Percentiles rank a stretch among this genome's conserved stretches.
Conservation (phyloP, 2,797 vertebrate genomes). For the Nannoperca australis region DNA sequence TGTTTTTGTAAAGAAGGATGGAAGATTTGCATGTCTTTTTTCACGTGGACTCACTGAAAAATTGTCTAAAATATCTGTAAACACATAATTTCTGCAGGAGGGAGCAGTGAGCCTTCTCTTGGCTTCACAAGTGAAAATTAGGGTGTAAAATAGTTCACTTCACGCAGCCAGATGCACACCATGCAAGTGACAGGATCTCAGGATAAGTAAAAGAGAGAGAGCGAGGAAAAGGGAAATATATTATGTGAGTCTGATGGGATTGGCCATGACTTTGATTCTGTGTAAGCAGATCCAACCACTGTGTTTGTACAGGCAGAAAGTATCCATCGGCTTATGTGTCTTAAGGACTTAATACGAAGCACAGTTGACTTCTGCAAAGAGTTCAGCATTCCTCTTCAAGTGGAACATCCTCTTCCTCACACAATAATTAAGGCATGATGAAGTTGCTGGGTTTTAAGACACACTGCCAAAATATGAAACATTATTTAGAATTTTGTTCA, state of each 20-base stretch:
- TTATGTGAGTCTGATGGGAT: conserved; percentile 37
- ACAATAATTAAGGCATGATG: conserved; percentile 42
- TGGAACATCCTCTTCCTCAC: conserved; percentile 43
- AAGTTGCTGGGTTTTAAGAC: conserved; percentile 35
- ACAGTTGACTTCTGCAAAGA: conserved; percentile 35
- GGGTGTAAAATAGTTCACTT: conserved; percentile 26
- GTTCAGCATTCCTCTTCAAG: conserved; percentile 53
- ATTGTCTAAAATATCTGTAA: conserved; percentile 32
- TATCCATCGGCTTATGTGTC: conserved; percentile 40
- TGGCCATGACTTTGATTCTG: conserved; percentile 44
- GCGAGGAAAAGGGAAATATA: conserved; percentile 31
- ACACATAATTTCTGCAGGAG: neutral
- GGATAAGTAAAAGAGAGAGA: conserved; percentile 49
- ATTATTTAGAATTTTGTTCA: conserved; percentile 17
- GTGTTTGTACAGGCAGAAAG: conserved; percentile 59
- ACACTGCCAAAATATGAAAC: conserved; percentile 17
- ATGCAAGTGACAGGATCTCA: conserved; percentile 50
- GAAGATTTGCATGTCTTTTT: conserved; percentile 31
- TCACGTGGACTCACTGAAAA: conserved; percentile 4
- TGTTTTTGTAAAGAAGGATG: conserved; percentile 53
- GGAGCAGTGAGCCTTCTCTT: conserved; percentile 17
- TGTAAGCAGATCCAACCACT: conserved; percentile 54
- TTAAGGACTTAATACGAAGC: conserved; percentile 41
- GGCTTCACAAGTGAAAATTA: conserved; percentile 28
- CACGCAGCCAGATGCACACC: neutral